These are phyloP conservation scores for Anguilla obscura DNA, from an alignment of 2,797 vertebrate species.

Conservation along the genomic window DNA sequence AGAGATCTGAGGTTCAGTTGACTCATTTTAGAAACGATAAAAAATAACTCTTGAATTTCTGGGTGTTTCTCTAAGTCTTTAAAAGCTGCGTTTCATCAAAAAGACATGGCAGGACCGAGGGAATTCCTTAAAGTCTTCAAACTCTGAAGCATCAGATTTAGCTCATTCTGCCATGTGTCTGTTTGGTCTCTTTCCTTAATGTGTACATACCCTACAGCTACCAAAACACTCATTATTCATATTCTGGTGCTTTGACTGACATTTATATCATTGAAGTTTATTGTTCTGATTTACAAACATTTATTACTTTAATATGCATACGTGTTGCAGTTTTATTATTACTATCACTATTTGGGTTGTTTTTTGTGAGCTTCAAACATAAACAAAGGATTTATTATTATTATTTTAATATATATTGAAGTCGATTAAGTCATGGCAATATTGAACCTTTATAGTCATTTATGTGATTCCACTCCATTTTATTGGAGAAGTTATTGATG, in stretches of 20 bases:
- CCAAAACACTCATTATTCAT: background rate
- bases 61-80: background rate
- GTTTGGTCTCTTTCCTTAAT: background rate
- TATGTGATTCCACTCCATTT: background rate
- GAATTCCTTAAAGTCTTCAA: background rate
- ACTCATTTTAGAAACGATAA: background rate
- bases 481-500: background rate
- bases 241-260: background rate
- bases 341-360: background rate
- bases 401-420: background rate
- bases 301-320: background rate
- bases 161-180: background rate
- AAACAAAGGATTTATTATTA: background rate
- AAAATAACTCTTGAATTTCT: background rate
- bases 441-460: background rate
- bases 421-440: background rate
- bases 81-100: constrained; percentile 18
- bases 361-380: background rate
- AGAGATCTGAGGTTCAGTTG: background rate
- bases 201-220: background rate
- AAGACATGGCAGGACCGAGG: background rate
- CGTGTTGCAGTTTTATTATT: background rate
- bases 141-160: background rate
- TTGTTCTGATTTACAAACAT: background rate
- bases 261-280: background rate